Percentiles rank a stretch among this genome's conserved stretches.
phyloP scores from a whole-genome alignment of 2,797 vertebrate species.

The Coregonus sp. region DNA sequence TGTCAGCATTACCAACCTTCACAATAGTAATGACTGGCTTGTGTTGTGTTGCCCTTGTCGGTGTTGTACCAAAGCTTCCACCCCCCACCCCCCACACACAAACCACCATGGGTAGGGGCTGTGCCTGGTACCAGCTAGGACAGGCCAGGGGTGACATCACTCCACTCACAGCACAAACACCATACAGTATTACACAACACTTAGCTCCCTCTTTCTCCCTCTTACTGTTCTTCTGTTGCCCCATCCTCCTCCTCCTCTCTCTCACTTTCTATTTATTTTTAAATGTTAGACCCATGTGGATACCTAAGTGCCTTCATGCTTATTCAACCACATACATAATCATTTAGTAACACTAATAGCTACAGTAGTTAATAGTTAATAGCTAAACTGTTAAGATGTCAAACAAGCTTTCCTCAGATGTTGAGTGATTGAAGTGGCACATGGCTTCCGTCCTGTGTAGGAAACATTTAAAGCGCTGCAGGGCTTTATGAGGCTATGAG shows the following conservation, averaged over 20 bases:
- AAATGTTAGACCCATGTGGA: neutral
- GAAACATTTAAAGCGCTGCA: neutral
- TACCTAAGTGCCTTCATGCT: neutral
- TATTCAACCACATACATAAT: neutral
- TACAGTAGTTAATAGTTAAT: neutral
- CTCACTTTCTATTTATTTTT: neutral
- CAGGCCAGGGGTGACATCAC: slow-evolving; percentile 5
- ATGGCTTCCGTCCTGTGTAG: neutral
- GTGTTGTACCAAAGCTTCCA: too few species aligned
- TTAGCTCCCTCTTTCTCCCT: slow-evolving; percentile 29
- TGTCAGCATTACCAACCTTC: neutral
- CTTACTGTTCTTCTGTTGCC: slow-evolving; percentile 29
- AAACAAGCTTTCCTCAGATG: neutral
- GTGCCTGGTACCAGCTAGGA: slow-evolving; percentile 10
- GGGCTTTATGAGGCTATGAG: neutral
- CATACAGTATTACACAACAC: slow-evolving; percentile 31
- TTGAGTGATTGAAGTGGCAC: neutral
- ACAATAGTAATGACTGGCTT: neutral
- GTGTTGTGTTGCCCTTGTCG: neutral
- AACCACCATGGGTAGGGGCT: neutral
- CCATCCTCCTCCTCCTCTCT: neutral
- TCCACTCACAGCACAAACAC: slow-evolving; percentile 20
- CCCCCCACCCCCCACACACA: neutral
- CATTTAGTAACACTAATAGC: neutral
- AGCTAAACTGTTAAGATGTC: neutral